A percentile compares a stretch with the other conserved stretches of the same genome.
Conservation (phyloP, 2,797 vertebrate genomes). For the Babyrousa celebensis region DNA sequence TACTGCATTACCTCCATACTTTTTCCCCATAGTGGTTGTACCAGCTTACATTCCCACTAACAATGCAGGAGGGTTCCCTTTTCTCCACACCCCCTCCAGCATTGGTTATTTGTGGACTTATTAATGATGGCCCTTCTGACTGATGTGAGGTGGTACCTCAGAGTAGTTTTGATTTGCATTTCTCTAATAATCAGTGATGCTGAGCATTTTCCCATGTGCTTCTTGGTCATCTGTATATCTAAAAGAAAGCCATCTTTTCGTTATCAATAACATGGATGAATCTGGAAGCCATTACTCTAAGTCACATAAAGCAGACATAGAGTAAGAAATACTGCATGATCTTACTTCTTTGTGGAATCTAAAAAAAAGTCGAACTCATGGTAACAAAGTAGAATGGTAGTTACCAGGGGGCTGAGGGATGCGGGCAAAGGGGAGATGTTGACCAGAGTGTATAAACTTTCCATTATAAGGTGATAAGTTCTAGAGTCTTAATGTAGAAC, state of each 20-base stretch:
- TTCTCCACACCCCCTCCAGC: too few relatives aligned
- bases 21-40: too few relatives aligned
- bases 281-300: background rate
- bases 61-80: too few relatives aligned
- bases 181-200: too few relatives aligned
- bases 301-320: background rate
- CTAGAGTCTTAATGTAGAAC: background rate
- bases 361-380: background rate
- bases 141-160: too few relatives aligned
- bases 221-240: too few relatives aligned
- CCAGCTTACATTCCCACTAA: too few relatives aligned
- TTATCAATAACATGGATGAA: background rate
- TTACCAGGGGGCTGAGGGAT: background rate
- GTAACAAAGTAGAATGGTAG: background rate
- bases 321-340: background rate
- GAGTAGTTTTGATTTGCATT: too few relatives aligned
- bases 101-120: too few relatives aligned
- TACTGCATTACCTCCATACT: too few relatives aligned
- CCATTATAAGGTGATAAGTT: background rate
- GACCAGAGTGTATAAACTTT: background rate
- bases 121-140: too few relatives aligned
- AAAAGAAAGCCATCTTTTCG: background rate
- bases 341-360: background rate
- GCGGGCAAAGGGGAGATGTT: background rate
- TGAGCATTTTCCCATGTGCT: too few relatives aligned